These are phyloP conservation scores for Atlantisia rogersi DNA, from an alignment of 2,113 vertebrate species.

Conservation along the genomic window DNA sequence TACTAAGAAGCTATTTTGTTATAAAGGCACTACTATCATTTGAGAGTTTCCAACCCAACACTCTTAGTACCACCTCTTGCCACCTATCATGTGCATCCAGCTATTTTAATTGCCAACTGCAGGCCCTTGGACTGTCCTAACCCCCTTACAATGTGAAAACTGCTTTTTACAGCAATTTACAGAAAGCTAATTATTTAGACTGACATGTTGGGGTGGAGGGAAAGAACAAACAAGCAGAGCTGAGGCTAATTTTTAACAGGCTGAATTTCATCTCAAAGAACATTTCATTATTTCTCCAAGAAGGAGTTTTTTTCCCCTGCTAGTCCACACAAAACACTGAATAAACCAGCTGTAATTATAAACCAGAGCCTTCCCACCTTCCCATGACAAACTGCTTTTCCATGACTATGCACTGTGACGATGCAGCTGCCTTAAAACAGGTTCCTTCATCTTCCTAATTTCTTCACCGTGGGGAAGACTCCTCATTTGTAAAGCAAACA, in stretches of 20 bases:
- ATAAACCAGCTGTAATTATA: neutral
- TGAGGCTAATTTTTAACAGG: neutral
- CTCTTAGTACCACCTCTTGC: neutral
- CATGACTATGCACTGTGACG: neutral
- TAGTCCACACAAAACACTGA: neutral
- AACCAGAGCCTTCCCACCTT: neutral
- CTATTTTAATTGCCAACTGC: neutral
- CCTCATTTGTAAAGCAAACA: constrained; percentile 8
- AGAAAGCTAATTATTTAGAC: constrained; percentile 18
- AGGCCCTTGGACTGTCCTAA: neutral
- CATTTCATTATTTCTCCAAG: constrained; percentile 5
- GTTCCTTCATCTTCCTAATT: neutral
- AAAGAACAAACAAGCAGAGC: neutral
- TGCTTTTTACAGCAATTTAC: constrained; percentile 10
- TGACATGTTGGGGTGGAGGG: neutral
- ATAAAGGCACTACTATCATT: neutral
- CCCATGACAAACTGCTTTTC: neutral
- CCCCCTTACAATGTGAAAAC: neutral
- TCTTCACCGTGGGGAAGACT: neutral
- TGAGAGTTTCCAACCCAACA: neutral
- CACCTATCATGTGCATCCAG: neutral
- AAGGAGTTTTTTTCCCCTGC: neutral
- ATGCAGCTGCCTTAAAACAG: neutral
- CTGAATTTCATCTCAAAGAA: constrained; percentile 5
- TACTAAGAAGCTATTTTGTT: neutral